Conservation (phyloP, 2,888 invertebrate genomes). For the Mesorhabditis spiculigera region DNA sequence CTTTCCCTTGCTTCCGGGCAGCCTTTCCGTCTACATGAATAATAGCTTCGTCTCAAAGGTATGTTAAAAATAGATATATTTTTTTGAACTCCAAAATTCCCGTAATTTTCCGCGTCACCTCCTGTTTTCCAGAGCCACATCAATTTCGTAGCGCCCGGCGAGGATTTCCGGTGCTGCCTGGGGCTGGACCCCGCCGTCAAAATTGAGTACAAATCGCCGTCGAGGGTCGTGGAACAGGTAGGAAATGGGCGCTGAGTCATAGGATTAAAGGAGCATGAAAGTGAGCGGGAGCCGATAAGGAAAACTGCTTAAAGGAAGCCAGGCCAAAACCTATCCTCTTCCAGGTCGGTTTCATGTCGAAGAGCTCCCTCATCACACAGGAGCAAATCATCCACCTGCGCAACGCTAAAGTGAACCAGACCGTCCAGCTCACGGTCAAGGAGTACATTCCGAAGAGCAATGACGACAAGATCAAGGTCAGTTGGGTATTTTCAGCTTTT, state of each 20-base stretch:
- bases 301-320: no score
- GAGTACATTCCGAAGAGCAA: slow-evolving; percentile 60
- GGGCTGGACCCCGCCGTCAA: slow-evolving; percentile 61
- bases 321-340: background rate
- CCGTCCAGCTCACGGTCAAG: slow-evolving; percentile 56
- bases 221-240: slow-evolving; percentile 53
- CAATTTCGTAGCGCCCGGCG: slow-evolving; percentile 59
- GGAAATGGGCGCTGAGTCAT: background rate
- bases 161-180: slow-evolving; percentile 61
- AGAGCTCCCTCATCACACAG: slow-evolving; percentile 52
- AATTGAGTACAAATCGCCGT: slow-evolving; percentile 59
- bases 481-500: no score
- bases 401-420: slow-evolving; percentile 57
- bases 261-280: no score
- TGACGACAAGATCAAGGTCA: slow-evolving; percentile 62
- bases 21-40: slow-evolving; percentile 61
- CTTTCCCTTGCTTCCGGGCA: slow-evolving; percentile 60
- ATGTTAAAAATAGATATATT: slow-evolving; percentile 16
- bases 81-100: background rate
- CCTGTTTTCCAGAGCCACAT: slow-evolving; percentile 45
- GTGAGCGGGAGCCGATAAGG: no score
- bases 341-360: slow-evolving; percentile 58
- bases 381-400: slow-evolving; percentile 58
- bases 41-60: slow-evolving; percentile 61
- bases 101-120: background rate